phyloP scores from a whole-genome alignment of 35 echinoderm and acorn worm species.

The Apostichopus japonicus region DNA sequence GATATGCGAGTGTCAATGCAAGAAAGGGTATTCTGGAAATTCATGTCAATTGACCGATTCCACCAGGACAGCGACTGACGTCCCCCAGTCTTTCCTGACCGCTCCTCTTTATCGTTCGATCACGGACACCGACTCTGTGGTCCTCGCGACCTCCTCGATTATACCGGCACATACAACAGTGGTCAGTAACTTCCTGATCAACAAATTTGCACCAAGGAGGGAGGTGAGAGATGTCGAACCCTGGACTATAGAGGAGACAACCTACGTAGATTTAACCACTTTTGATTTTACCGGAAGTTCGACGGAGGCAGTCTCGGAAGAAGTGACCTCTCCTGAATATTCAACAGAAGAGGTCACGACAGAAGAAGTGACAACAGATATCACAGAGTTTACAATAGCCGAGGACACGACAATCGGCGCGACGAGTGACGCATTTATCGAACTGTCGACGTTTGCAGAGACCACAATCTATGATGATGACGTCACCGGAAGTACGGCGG shows the following conservation, averaged over 20 bases:
- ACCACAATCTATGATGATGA: not conserved
- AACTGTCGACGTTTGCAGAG: not conserved
- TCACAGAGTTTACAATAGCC: not conserved
- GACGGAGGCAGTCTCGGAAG: not conserved
- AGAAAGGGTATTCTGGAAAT: not conserved
- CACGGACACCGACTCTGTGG: not conserved
- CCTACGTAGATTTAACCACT: not conserved
- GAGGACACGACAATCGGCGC: not conserved
- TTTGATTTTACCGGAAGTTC: not conserved
- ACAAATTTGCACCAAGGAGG: not conserved
- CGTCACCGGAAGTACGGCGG: too few species aligned
- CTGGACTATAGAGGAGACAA: conserved; percentile 12
- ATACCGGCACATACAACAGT: not conserved
- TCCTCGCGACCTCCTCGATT: not conserved
- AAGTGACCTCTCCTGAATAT: not conserved
- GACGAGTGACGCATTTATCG: not conserved
- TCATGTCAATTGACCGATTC: conserved; percentile 1
- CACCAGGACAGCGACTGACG: not conserved
- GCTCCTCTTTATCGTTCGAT: not conserved
- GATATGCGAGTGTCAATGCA: not conserved
- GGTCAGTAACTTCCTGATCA: conserved; percentile 4
- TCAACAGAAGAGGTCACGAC: not conserved
- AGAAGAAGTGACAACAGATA: not conserved
- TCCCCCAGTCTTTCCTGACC: not conserved
- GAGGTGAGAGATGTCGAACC: not conserved